phyloP scores from a whole-genome alignment of 2,797 vertebrate species.

The Zalophus californianus region DNA sequence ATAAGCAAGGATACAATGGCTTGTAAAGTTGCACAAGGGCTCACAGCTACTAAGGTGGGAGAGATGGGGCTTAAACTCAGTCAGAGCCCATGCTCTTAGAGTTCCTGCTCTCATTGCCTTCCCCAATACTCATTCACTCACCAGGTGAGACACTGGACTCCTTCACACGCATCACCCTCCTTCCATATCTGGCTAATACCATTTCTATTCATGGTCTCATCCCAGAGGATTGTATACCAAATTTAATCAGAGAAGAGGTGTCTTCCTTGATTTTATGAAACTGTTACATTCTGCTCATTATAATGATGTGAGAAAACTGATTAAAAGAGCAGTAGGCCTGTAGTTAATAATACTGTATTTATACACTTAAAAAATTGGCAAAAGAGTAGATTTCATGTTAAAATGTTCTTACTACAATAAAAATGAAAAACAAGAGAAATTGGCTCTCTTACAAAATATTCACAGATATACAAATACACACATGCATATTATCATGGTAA shows the following conservation, averaged over 20 bases:
- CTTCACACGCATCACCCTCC: fast-evolving
- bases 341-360: neutral
- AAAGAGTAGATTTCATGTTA: neutral
- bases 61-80: too few relatives aligned
- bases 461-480: neutral
- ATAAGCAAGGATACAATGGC: neutral
- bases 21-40: neutral
- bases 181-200: neutral
- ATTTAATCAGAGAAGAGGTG: neutral
- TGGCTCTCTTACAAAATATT: neutral
- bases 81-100: neutral
- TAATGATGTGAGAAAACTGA: neutral
- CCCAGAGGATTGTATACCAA: neutral
- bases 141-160: too few relatives aligned
- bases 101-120: neutral
- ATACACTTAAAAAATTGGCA: neutral
- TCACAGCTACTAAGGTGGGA: neutral
- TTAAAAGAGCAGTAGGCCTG: neutral
- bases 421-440: neutral
- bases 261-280: neutral
- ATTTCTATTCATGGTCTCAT: neutral
- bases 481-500: neutral
- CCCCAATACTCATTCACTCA: fast-evolving
- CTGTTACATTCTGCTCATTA: neutral
- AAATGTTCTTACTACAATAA: neutral